Conservation (phyloP, 2,888 invertebrate genomes). For the Drosophila engyochracea region DNA sequence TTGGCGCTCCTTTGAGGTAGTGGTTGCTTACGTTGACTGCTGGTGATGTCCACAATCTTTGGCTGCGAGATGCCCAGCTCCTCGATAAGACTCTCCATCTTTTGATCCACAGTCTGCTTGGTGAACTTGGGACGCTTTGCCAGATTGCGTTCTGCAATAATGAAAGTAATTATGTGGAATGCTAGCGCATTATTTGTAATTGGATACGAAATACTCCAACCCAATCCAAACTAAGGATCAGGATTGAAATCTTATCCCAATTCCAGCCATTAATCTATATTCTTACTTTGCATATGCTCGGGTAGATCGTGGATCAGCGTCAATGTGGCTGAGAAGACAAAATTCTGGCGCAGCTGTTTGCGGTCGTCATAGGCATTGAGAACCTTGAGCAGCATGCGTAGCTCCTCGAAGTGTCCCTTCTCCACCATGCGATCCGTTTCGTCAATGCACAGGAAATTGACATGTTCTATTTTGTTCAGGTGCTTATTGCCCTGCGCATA, state of each 20-base stretch:
- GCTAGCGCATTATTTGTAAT: not conserved
- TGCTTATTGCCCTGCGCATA: conserved; percentile 92
- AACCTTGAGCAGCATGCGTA: conserved; percentile 91
- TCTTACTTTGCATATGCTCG: conserved; percentile 88
- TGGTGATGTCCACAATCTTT: conserved; percentile 96
- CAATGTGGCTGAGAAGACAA: conserved; percentile 98
- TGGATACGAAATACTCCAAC: not conserved
- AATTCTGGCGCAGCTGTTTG: conserved; percentile 91
- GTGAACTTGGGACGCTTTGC: conserved; percentile 85
- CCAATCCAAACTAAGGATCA: not conserved
- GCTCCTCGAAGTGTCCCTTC: conserved; percentile 97
- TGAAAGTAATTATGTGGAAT: not conserved
- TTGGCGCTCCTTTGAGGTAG: not conserved
- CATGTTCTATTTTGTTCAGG: conserved; percentile 89
- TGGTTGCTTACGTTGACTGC: conserved; percentile 87
- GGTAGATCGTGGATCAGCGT: conserved; percentile 96
- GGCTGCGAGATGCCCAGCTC: conserved; percentile 94
- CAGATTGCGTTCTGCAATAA: conserved; percentile 76
- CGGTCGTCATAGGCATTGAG: conserved; percentile 90
- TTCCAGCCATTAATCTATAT: not conserved
- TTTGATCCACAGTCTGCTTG: conserved; percentile 91
- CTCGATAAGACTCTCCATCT: conserved; percentile 91
- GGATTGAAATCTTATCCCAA: not conserved
- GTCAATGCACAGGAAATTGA: conserved; percentile 97
- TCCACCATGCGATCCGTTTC: conserved; percentile 99